Conservation (phyloP, 2,888 invertebrate species). For the Patella ulyssiponensis region DNA sequence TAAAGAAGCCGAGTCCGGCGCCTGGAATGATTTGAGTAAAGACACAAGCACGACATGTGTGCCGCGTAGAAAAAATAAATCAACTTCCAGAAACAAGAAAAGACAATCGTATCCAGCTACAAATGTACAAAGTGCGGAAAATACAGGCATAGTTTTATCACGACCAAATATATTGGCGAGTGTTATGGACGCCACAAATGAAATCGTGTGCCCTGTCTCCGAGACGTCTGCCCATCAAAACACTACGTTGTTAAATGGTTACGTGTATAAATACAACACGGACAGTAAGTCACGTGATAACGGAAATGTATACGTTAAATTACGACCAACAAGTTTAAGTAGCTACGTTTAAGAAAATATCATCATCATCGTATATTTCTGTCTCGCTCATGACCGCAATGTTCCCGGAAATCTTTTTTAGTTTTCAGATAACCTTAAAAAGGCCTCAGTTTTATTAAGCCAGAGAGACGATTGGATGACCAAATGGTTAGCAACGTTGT, state of each 20-base stretch:
- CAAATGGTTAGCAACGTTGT: no score
- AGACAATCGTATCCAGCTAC: constrained; percentile 17
- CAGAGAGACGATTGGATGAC: no score
- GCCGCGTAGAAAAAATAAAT: background rate
- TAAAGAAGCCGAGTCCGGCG: background rate
- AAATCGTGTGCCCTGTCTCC: background rate
- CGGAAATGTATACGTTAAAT: background rate
- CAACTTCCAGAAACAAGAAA: constrained; percentile 2
- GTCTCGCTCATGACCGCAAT: no score
- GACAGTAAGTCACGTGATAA: background rate
- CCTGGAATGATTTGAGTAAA: constrained; percentile 1
- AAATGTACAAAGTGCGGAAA: background rate
- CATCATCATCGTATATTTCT: no score
- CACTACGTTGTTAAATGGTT: background rate
- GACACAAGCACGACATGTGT: background rate
- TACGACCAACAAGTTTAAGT: constrained; percentile 8
- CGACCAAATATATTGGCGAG: background rate
- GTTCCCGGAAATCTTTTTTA: no score
- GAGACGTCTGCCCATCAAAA: background rate
- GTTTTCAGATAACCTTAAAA: no score
- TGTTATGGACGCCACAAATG: background rate
- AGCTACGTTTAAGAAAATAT: background rate
- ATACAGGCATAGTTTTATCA: background rate
- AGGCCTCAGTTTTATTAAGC: no score
- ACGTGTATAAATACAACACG: background rate